Percentiles rank a stretch among this genome's conserved stretches.
Conservation (phyloP, 2,797 vertebrate species). For the Esox masquinongy region DNA sequence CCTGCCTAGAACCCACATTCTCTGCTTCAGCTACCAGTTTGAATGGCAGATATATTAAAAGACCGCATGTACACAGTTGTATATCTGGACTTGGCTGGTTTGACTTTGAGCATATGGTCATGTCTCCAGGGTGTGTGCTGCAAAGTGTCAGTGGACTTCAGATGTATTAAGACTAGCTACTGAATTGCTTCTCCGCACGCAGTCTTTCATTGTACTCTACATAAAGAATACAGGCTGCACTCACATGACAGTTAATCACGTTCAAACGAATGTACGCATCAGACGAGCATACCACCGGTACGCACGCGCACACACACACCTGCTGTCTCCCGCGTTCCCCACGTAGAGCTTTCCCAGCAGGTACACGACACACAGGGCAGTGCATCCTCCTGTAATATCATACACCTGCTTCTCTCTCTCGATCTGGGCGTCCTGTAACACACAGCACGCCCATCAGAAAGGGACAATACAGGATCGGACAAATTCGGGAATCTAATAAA, state of each 20-base stretch:
- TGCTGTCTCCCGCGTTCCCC: slow-evolving; percentile 96
- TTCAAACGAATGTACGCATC: no score
- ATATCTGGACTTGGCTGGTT: not conserved
- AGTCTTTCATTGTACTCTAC: not conserved
- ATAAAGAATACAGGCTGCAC: no score
- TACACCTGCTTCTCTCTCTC: slow-evolving; percentile 86
- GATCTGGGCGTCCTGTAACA: slow-evolving; percentile 88
- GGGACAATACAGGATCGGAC: not conserved
- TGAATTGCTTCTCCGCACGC: not conserved
- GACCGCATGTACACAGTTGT: not conserved
- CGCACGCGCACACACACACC: slow-evolving; percentile 70
- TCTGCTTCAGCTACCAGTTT: not conserved
- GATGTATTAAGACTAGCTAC: no score
- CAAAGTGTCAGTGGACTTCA: not conserved
- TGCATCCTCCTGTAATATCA: slow-evolving; percentile 94
- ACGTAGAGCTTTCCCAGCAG: slow-evolving; percentile 93
- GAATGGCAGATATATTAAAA: not conserved
- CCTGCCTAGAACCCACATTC: not conserved
- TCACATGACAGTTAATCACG: no score
- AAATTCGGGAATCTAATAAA: no score
- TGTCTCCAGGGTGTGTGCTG: not conserved
- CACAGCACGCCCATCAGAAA: not conserved
- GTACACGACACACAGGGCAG: slow-evolving; percentile 85
- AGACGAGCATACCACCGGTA: not conserved
- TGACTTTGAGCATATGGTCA: not conserved